A percentile compares a stretch with the other conserved stretches of the same genome.
These are phyloP conservation scores for Gephyroberyx darwinii DNA, from an alignment of 2,797 vertebrate genomes.

Conservation along the genomic window DNA sequence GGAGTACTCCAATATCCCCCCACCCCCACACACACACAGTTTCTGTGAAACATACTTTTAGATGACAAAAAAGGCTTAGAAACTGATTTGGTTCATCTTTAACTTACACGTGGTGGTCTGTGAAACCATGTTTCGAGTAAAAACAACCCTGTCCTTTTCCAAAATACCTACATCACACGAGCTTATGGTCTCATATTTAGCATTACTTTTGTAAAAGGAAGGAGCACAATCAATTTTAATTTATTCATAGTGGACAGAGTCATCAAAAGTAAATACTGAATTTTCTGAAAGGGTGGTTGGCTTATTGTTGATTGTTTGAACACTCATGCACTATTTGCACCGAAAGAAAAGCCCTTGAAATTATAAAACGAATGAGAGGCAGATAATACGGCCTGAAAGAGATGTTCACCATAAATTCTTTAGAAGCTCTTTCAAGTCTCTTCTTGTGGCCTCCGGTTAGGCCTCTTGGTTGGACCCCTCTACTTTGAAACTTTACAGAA, in stretches of 20 bases:
- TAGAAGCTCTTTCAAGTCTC: conserved; percentile 42
- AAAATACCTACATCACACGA: conserved; percentile 22
- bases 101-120: background rate
- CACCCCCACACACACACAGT: background rate
- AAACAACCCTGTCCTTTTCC: conserved; percentile 14
- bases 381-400: background rate
- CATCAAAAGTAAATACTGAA: conserved; percentile 32
- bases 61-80: background rate
- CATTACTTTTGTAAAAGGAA: conserved; percentile 29
- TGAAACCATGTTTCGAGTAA: conserved; percentile 14
- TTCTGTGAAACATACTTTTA: background rate
- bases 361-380: conserved; percentile 53
- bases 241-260: conserved; percentile 31
- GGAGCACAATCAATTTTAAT: conserved; percentile 65
- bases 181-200: conserved; percentile 19
- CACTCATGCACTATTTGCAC: conserved; percentile 72
- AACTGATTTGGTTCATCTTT: background rate
- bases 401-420: conserved; percentile 19
- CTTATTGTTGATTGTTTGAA: conserved; percentile 48
- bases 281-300: conserved; percentile 24
- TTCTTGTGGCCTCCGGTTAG: conserved; percentile 3
- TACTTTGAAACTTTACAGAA: conserved; percentile 15
- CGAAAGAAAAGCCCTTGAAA: conserved; percentile 67
- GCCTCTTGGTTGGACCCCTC: conserved; percentile 12
- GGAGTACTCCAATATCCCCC: conserved; percentile 2